Evolutionary conservation across 2,113 vertebrate species (phyloP).

Genomic region (Macquaria australasica): DNA sequence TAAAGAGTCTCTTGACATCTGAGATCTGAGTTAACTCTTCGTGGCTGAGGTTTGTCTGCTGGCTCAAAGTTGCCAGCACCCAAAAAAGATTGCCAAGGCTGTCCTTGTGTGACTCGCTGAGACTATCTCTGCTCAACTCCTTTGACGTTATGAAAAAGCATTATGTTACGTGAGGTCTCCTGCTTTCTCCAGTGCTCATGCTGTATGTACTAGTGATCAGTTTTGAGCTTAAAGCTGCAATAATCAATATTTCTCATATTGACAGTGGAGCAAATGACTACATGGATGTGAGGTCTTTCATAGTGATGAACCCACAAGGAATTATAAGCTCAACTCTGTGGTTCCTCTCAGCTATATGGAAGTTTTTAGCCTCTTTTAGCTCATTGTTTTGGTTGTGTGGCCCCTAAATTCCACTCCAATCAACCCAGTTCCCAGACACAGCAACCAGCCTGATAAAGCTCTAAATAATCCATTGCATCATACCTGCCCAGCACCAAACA

Average conservation of each 20-base stretch:
- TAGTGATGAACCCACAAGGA: not conserved
- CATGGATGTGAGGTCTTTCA: not conserved
- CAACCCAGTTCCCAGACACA: not conserved
- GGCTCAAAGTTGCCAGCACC: not conserved
- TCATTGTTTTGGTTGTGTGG: not conserved
- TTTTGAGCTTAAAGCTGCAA: not conserved
- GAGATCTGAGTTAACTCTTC: not conserved
- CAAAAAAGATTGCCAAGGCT: constrained; percentile 22
- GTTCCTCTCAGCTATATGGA: not conserved
- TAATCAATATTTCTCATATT: not conserved
- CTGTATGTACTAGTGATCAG: not conserved
- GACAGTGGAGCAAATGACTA: not conserved
- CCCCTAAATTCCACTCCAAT: not conserved
- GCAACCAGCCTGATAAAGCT: not conserved
- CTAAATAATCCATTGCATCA: not conserved
- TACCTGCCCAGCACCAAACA: not conserved
- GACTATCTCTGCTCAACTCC: not conserved
- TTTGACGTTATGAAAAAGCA: not conserved
- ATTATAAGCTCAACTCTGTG: not conserved
- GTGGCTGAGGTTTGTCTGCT: not conserved
- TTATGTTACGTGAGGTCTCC: not conserved
- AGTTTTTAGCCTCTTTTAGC: not conserved
- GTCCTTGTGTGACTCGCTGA: not conserved
- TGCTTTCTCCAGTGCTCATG: constrained; percentile 21
- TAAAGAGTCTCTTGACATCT: constrained; percentile 18